A percentile compares a stretch with the other conserved stretches of the same genome.
Evolutionary conservation across 2,888 invertebrate species (phyloP).

Genomic region (Amphipyra berbera): DNA sequence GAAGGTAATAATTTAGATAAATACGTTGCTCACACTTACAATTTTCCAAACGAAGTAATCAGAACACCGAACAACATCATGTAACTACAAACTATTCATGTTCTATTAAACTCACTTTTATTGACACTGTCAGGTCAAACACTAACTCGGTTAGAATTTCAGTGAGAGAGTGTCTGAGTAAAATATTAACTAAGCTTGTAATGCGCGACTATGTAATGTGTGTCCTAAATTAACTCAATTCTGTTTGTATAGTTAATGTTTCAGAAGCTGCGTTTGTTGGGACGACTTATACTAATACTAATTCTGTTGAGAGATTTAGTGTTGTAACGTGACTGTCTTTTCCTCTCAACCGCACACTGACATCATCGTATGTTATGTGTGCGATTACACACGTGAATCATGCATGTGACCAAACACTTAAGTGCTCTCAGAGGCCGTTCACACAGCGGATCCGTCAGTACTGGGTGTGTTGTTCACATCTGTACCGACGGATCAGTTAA

Average conservation of each 20-base stretch:
- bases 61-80: neutral
- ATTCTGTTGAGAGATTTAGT: neutral
- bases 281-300: neutral
- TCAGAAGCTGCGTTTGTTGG: constrained; percentile 5
- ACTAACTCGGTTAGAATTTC: constrained; percentile 29
- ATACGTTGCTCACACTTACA: neutral
- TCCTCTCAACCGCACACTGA: too few species aligned
- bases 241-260: constrained; percentile 16
- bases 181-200: constrained; percentile 39
- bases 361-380: too few species aligned
- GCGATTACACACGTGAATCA: too few species aligned
- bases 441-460: too few species aligned
- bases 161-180: constrained; percentile 22
- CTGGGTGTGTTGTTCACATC: too few species aligned
- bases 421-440: too few species aligned
- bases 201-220: constrained; percentile 4
- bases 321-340: too few species aligned
- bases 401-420: too few species aligned
- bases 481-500: too few species aligned
- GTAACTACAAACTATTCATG: constrained; percentile 16
- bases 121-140: constrained; percentile 35
- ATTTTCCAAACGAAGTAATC: constrained; percentile 4
- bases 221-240: constrained; percentile 21
- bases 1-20: neutral
- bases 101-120: constrained; percentile 26